phyloP scores from a whole-genome alignment of 1,140 invertebrate genomes.

The Gonatopus flavifemur region DNA sequence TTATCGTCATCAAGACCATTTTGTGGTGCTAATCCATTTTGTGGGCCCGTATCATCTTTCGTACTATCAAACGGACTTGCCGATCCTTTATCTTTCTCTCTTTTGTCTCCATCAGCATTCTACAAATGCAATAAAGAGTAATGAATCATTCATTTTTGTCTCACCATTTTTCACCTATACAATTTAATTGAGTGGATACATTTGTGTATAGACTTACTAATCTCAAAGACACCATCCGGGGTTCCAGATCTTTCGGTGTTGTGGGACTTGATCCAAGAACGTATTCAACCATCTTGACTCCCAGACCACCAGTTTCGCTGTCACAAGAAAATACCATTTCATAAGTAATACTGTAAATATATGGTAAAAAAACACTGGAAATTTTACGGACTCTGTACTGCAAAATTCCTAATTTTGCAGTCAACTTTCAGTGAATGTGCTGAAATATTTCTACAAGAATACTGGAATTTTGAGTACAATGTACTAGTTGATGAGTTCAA shows the following conservation, averaged over 20 bases:
- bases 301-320: slow-evolving; percentile 77
- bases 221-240: slow-evolving; percentile 72
- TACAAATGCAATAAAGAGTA: slow-evolving; percentile 27
- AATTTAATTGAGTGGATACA: neutral
- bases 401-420: slow-evolving; percentile 2
- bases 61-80: slow-evolving; percentile 54
- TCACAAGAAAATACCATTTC: slow-evolving; percentile 18
- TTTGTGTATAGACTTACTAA: slow-evolving; percentile 55
- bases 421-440: neutral
- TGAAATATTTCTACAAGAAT: too few species aligned
- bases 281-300: slow-evolving; percentile 98
- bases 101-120: slow-evolving; percentile 57
- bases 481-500: too few species aligned
- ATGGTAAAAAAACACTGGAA: neutral
- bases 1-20: slow-evolving; percentile 82
- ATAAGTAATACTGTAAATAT: neutral
- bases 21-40: slow-evolving; percentile 78
- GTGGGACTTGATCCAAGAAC: slow-evolving; percentile 90
- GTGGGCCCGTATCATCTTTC: slow-evolving; percentile 69
- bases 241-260: slow-evolving; percentile 68
- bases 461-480: too few species aligned
- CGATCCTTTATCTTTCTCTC: slow-evolving; percentile 57
- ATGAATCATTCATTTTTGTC: neutral
- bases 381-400: neutral
- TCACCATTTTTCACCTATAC: neutral